Evolutionary conservation across 2,888 invertebrate genomes (phyloP).

Genomic region (Osmoderma eremita): DNA sequence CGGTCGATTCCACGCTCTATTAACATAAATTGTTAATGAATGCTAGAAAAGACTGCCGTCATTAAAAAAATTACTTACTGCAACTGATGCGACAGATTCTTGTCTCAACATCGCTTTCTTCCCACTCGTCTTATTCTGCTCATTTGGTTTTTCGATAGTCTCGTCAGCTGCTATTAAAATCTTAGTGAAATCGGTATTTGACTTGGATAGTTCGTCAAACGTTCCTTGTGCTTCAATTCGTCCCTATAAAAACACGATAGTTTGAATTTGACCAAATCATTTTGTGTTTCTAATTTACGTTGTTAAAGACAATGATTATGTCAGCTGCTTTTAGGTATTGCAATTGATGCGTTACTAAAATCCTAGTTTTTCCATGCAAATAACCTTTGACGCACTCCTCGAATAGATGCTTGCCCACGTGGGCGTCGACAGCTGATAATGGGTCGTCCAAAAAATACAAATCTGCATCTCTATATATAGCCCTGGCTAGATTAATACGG

Average conservation of each 20-base stretch:
- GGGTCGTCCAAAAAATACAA: slow-evolving; percentile 85
- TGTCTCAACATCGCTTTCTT: slow-evolving; percentile 38
- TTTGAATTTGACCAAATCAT: slow-evolving; percentile 47
- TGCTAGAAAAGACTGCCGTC: slow-evolving; percentile 1
- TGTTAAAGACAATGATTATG: slow-evolving; percentile 66
- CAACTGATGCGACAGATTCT: slow-evolving; percentile 48
- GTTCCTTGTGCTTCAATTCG: slow-evolving; percentile 69
- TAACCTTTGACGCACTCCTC: slow-evolving; percentile 74
- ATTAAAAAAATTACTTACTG: slow-evolving; percentile 41
- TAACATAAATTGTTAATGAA: slow-evolving; percentile 23
- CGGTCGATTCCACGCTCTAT: slow-evolving; percentile 48
- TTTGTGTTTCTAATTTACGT: slow-evolving; percentile 59
- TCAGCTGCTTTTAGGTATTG: slow-evolving; percentile 71
- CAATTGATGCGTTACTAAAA: slow-evolving; percentile 78
- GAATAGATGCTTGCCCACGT: slow-evolving; percentile 79
- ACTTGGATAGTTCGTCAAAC: slow-evolving; percentile 67
- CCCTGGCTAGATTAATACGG: slow-evolving; percentile 79
- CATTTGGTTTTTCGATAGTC: slow-evolving; percentile 57
- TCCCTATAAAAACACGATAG: slow-evolving; percentile 62
- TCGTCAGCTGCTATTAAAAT: slow-evolving; percentile 53
- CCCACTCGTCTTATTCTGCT: slow-evolving; percentile 45
- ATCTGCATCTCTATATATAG: slow-evolving; percentile 80
- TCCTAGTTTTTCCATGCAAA: slow-evolving; percentile 69
- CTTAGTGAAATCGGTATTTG: slow-evolving; percentile 72
- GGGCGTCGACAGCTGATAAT: slow-evolving; percentile 81